Evolutionary conservation across 2,888 invertebrate species (phyloP).

Genomic region (Sturmia bella): DNA sequence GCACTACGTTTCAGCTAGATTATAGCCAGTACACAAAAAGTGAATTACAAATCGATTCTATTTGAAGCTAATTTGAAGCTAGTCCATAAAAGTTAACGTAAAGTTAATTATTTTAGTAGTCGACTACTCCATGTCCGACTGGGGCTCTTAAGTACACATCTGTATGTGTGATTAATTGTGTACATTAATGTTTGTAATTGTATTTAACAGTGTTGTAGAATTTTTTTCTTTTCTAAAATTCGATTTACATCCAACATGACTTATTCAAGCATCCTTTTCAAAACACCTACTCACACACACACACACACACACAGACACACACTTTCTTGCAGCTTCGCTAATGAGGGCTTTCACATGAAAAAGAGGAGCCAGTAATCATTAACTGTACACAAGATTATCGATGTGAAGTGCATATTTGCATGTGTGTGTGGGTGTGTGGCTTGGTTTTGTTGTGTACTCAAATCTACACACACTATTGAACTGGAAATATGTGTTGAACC

Average conservation of each 20-base stretch:
- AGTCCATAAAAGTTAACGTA: no score
- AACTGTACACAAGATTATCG: neutral
- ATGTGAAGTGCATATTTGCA: neutral
- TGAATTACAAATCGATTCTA: no score
- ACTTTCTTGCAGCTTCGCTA: conserved; percentile 21
- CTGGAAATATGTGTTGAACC: conserved; percentile 66
- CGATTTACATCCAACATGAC: conserved; percentile 12
- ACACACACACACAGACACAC: no score
- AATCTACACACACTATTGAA: conserved; percentile 66
- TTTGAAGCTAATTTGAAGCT: no score
- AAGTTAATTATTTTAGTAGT: no score
- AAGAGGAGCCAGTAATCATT: conserved; percentile 26
- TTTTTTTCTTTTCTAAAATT: neutral
- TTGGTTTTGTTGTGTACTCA: conserved; percentile 40
- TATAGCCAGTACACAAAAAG: no score
- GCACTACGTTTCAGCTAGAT: no score
- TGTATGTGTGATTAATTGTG: neutral
- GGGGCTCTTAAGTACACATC: no score
- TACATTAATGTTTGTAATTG: conserved; percentile 36
- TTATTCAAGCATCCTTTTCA: conserved; percentile 3
- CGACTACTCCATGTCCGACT: no score
- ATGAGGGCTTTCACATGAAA: conserved; percentile 18
- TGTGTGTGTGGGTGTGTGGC: neutral
- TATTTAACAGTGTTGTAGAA: conserved; percentile 26
- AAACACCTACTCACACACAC: conserved; percentile 25